These are phyloP conservation scores for Globodera ellingtonae DNA, from an alignment of 1,140 invertebrate species.

Conservation along the genomic window DNA sequence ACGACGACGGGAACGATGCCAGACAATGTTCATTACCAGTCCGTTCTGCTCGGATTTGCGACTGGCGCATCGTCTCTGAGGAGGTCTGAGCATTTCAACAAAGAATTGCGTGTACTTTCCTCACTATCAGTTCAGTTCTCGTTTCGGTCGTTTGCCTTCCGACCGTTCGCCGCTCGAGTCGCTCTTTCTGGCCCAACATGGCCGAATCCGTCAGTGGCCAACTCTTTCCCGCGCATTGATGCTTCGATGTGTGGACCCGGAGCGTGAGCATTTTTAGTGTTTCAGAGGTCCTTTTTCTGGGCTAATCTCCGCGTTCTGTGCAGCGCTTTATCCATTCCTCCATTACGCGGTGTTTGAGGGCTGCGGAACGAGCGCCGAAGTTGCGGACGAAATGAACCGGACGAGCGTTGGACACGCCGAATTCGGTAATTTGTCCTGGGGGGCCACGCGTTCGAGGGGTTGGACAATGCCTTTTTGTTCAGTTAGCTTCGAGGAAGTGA, in stretches of 20 bases:
- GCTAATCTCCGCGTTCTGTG: slow-evolving; percentile 16
- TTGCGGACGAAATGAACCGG: not conserved
- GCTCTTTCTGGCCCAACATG: not conserved
- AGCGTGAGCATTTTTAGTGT: slow-evolving; percentile 43
- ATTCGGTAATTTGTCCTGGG: slow-evolving; percentile 18
- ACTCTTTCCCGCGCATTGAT: slow-evolving; percentile 50
- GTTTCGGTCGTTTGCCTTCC: not conserved
- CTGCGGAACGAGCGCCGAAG: not conserved
- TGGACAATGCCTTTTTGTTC: slow-evolving; percentile 31
- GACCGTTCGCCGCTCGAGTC: not conserved
- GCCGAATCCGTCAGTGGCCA: not conserved
- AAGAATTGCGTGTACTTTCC: not conserved
- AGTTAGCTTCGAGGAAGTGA: slow-evolving; percentile 60
- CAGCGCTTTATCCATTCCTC: slow-evolving; percentile 58
- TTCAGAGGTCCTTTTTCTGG: not conserved
- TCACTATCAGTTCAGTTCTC: not conserved
- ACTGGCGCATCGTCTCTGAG: not conserved
- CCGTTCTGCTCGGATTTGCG: slow-evolving; percentile 18
- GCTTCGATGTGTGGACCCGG: slow-evolving; percentile 56
- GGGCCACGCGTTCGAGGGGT: not conserved
- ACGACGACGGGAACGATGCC: not conserved
- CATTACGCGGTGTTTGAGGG: slow-evolving; percentile 48
- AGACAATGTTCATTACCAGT: slow-evolving; percentile 1
- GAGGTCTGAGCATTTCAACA: not conserved
- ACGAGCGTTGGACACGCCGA: slow-evolving; percentile 12